Evolutionary conservation across 2,797 vertebrate species (phyloP).

Genomic region (Betta splendens): DNA sequence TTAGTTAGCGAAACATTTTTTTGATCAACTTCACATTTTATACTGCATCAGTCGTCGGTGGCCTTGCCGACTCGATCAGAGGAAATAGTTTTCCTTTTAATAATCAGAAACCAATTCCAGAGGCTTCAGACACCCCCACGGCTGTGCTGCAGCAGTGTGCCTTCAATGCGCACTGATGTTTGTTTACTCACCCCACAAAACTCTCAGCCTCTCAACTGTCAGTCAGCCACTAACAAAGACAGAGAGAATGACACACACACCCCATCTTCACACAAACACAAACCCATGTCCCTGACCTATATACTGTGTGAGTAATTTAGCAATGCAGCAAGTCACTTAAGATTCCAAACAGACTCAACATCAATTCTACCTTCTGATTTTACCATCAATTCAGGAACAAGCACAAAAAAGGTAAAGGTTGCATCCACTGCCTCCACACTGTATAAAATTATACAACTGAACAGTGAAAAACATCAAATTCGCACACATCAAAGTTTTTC

Average conservation of each 20-base stretch:
- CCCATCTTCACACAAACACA: constrained; percentile 44
- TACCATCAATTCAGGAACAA: constrained; percentile 27
- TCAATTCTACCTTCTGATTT: constrained; percentile 30
- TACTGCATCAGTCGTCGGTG: constrained; percentile 34
- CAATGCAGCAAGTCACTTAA: constrained; percentile 44
- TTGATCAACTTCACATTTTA: constrained; percentile 23
- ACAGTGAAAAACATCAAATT: too few relatives aligned
- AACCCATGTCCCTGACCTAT: constrained; percentile 58
- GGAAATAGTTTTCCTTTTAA: constrained; percentile 57
- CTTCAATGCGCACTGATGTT: constrained; percentile 52
- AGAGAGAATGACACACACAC: constrained; percentile 15
- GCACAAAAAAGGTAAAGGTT: background rate
- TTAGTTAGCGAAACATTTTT: constrained; percentile 16
- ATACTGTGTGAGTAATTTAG: constrained; percentile 43
- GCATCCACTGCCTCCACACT: constrained; percentile 4
- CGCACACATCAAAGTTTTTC: too few relatives aligned
- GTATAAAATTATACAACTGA: too few relatives aligned
- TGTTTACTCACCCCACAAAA: constrained; percentile 61
- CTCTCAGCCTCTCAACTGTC: too few relatives aligned
- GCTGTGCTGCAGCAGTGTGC: constrained; percentile 28
- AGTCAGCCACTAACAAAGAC: constrained; percentile 23
- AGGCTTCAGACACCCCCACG: constrained; percentile 41
- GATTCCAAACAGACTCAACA: constrained; percentile 37
- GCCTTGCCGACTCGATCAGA: constrained; percentile 43
- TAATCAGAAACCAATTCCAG: constrained; percentile 57